phyloP scores from a whole-genome alignment of 1,140 invertebrate genomes.

The Ceratitis capitata region DNA sequence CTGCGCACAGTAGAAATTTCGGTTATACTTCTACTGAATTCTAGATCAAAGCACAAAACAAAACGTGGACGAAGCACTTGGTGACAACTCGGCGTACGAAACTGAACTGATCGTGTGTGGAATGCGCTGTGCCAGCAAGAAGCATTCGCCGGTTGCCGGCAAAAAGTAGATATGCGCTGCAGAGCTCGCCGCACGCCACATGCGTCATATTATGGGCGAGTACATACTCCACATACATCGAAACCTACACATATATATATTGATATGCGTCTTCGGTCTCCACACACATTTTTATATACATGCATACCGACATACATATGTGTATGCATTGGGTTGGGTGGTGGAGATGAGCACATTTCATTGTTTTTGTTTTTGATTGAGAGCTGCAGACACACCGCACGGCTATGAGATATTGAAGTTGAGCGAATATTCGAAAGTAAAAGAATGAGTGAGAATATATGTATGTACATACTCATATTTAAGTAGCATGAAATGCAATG shows the following conservation, averaged over 20 bases:
- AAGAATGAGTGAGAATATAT: not conserved
- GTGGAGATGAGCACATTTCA: conserved; percentile 9
- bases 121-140: conserved; percentile 22
- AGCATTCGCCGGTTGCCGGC: conserved; percentile 41
- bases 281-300: not conserved
- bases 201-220: conserved; percentile 28
- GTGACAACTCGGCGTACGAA: conserved; percentile 44
- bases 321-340: not conserved
- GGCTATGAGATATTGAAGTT: not conserved
- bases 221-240: not conserved
- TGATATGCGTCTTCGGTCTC: not conserved
- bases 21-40: not conserved
- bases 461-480: too few relatives aligned
- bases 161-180: not conserved
- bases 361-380: not conserved
- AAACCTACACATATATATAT: not conserved
- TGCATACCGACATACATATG: not conserved
- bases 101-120: conserved; percentile 44
- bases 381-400: not conserved
- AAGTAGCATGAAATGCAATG: not conserved
- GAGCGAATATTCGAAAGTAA: not conserved
- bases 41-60: not conserved
- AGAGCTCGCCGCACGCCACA: conserved; percentile 27
- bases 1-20: not conserved
- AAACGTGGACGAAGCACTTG: conserved; percentile 40